A percentile compares a stretch with the other conserved stretches of the same genome.
These are phyloP conservation scores for Falco rusticolus DNA, from an alignment of 2,797 vertebrate genomes.

Conservation along the genomic window DNA sequence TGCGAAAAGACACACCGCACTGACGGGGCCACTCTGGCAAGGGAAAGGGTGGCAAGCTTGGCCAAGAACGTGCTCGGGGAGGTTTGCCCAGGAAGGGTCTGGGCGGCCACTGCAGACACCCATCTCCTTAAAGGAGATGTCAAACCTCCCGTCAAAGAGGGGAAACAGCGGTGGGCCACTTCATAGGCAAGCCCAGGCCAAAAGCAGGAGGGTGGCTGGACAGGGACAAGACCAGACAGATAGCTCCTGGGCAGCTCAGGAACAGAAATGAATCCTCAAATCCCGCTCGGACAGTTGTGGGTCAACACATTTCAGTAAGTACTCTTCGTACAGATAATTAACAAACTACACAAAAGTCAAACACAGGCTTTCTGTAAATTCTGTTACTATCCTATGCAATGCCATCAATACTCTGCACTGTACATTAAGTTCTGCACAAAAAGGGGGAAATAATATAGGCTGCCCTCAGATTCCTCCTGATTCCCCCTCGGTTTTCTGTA, in stretches of 20 bases:
- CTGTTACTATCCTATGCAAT: background rate
- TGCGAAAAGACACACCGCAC: background rate
- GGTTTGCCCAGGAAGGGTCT: background rate
- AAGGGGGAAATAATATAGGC: background rate
- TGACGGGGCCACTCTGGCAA: background rate
- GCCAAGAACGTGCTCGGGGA: background rate
- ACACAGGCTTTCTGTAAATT: background rate
- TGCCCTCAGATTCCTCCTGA: background rate
- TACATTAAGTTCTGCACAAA: background rate
- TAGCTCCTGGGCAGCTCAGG: background rate
- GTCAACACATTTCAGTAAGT: background rate
- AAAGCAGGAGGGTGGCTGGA: background rate
- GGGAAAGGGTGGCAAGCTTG: background rate
- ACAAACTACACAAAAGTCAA: background rate
- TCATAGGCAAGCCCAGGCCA: background rate
- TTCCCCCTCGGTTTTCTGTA: background rate
- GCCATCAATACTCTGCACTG: background rate
- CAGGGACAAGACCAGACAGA: background rate
- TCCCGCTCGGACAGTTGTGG: background rate
- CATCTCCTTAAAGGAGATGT: background rate
- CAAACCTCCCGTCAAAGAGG: accelerated
- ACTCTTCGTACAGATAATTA: background rate
- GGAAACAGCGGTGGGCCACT: background rate
- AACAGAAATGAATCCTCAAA: background rate
- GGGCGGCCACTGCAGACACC: background rate